Conservation (phyloP, 2,797 vertebrate species). For the Centropyge bicolor region DNA sequence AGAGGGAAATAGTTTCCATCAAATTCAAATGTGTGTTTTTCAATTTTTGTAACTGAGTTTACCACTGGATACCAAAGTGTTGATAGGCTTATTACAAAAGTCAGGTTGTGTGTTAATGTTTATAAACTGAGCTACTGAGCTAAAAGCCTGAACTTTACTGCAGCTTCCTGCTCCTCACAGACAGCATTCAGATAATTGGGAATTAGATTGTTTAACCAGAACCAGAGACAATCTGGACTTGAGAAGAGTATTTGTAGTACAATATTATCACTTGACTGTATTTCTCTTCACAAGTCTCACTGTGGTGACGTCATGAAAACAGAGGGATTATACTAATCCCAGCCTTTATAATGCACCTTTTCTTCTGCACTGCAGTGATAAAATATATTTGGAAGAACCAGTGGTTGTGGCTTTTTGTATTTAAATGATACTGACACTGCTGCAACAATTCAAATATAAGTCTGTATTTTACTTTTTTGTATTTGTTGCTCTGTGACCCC, state of each 20-base stretch:
- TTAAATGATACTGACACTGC: background rate
- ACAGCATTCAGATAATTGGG: conserved; percentile 25
- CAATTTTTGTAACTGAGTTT: conserved; percentile 3
- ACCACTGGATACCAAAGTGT: background rate
- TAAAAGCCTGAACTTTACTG: conserved; percentile 26
- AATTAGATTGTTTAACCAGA: conserved; percentile 24
- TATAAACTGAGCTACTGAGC: background rate
- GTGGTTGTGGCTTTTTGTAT: background rate
- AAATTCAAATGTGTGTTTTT: background rate
- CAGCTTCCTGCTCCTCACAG: conserved; percentile 25
- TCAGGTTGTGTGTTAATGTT: conserved; percentile 5
- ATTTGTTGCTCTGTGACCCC: background rate
- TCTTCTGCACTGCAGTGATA: background rate
- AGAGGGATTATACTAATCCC: background rate
- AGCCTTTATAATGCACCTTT: background rate
- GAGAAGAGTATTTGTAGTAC: background rate
- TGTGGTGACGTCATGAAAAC: background rate
- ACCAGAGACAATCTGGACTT: background rate
- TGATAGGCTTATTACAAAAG: conserved; percentile 17
- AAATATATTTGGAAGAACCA: background rate
- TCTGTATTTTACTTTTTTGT: background rate
- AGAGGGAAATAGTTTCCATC: conserved; percentile 51
- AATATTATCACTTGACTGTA: background rate
- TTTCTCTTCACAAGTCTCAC: background rate
- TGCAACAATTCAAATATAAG: background rate